phyloP scores from a whole-genome alignment of 2,888 invertebrate genomes.

The Cataglyphis altisquamis region DNA sequence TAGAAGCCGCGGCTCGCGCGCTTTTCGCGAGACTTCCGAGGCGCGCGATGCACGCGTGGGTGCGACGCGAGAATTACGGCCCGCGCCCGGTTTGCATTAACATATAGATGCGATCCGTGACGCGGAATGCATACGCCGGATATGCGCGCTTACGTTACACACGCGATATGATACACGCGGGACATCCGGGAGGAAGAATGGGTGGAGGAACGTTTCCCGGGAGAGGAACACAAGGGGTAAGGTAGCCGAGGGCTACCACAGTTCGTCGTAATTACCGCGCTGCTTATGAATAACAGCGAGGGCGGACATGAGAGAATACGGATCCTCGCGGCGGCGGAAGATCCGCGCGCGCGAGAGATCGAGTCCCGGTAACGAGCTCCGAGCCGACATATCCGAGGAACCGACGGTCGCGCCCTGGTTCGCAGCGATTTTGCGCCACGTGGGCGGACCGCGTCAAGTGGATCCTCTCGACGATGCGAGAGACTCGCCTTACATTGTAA shows the following conservation, averaged over 20 bases:
- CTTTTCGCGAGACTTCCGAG: conserved; percentile 52
- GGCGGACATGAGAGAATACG: conserved; percentile 43
- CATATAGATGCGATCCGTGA: conserved; percentile 83
- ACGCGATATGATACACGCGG: conserved; percentile 42
- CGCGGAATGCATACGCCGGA: conserved; percentile 73
- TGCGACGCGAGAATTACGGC: conserved; percentile 72
- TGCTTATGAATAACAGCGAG: conserved; percentile 53
- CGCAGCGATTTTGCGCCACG: conserved; percentile 35
- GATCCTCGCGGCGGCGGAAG: conserved; percentile 49
- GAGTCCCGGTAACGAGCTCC: conserved; percentile 41
- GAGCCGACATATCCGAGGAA: conserved; percentile 11
- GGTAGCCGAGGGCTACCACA: conserved; percentile 53
- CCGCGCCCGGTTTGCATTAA: conserved; percentile 79
- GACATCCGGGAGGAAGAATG: background rate
- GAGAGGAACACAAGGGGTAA: conserved; percentile 28
- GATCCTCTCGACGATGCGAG: conserved; percentile 10
- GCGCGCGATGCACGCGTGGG: conserved; percentile 56
- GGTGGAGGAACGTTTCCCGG: background rate
- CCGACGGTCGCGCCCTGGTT: conserved; percentile 27
- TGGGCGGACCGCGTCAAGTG: conserved; percentile 53
- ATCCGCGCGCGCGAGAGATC: conserved; percentile 20
- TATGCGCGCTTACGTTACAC: conserved; percentile 53
- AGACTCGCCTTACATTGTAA: conserved; percentile 16
- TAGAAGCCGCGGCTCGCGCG: background rate
- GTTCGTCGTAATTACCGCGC: conserved; percentile 51